Conservation (phyloP, 2,797 vertebrate genomes). For the Microctenopoma stevenorrisi region DNA sequence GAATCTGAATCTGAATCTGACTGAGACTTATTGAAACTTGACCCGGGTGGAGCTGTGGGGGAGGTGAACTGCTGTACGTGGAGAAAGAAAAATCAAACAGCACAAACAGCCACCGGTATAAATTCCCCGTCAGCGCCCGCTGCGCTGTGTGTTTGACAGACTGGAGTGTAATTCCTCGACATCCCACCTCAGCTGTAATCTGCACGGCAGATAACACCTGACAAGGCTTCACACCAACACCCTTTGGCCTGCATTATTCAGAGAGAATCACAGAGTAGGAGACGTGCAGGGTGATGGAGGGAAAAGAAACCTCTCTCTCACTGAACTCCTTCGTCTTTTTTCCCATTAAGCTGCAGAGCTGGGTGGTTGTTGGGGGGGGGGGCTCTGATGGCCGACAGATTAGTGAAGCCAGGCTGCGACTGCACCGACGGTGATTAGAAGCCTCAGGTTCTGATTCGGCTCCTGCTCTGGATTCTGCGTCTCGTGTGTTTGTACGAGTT, state of each 20-base stretch:
- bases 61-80: too few species aligned
- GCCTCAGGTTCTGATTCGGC: too few species aligned
- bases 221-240: constrained; percentile 35
- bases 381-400: neutral
- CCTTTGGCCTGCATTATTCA: constrained; percentile 48
- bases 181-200: constrained; percentile 49
- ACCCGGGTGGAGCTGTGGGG: too few species aligned
- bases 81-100: too few species aligned
- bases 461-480: neutral
- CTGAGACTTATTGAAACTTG: too few species aligned
- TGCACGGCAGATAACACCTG: constrained; percentile 37
- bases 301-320: constrained; percentile 6
- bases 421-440: neutral
- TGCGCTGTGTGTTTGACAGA: neutral
- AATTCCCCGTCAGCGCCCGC: neutral
- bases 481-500: too few species aligned
- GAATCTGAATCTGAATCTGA: too few species aligned
- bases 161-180: constrained; percentile 35
- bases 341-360: neutral
- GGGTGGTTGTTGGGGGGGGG: neutral
- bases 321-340: neutral
- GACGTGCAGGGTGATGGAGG: constrained; percentile 26
- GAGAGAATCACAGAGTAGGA: constrained; percentile 20
- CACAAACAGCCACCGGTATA: too few species aligned
- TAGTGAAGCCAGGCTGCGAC: neutral